Evolutionary conservation across 2,888 invertebrate species (phyloP), one percentile per base, ranked within the genome.

Genomic region (Cheilosia pagana): DNA sequence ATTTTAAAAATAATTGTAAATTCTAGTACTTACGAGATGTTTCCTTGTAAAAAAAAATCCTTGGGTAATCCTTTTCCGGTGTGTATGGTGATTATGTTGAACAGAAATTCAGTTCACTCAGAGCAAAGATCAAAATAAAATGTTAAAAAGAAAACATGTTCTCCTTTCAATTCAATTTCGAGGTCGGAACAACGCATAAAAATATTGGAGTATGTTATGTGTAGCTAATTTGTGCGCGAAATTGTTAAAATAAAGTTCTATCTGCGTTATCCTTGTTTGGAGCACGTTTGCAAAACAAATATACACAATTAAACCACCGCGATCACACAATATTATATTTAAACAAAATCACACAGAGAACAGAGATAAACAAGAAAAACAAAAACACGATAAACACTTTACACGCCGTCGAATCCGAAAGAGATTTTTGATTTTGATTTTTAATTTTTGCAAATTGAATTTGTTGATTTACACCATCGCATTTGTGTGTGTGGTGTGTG

Each of bases 11-110:
- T 14, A 5, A 0, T 23, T 41, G 3, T 12, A 16, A 53, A 6
- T 35, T n/a, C 5, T 41, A 21, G 5, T 78, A 83, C 83, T 83
- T 60, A 83, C 83, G 45, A 59, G 53, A 31, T 63, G 55, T 39
- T 65, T 60, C 43, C 45, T 53, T 19, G n/a, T 35, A 50, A 19
- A 48, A 1, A 21, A 70, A 78, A 83, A 78, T 65, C 79, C 79
- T 59, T 70, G 74, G 59, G 62, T 83, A 83, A 83, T 83, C 83
- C 83, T 74, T 83, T 74, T 75, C 74, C 83, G 68, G 72, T 78
- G 72, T 78, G 50, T 83, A 60, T 68, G 68, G 43, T 72, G 68
- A 67, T 31, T 68, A 48, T 59, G 45, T 3, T 65, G 70, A 63
- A 59, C 68, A 59, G 65, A 35, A 6, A 23, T 67, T 67, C 48